Conservation (phyloP, 92 coral and sea anemone genomes). For the Epizoanthus ramosus region DNA sequence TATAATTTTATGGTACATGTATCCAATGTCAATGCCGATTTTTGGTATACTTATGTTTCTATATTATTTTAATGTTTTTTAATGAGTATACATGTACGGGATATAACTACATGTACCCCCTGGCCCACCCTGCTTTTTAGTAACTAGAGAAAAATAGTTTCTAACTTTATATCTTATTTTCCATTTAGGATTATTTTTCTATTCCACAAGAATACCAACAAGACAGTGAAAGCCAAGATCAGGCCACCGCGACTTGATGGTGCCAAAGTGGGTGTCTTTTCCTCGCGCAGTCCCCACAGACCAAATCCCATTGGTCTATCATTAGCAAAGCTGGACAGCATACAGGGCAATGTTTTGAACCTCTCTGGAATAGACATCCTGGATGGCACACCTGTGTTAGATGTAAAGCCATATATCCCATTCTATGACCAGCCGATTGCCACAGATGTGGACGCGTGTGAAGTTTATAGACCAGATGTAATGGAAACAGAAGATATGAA, state of each 20-base stretch:
- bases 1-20: too few species aligned
- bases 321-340: conserved; percentile 61
- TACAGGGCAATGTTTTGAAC: conserved; percentile 49
- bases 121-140: too few species aligned
- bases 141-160: too few species aligned
- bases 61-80: too few species aligned
- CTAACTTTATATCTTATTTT: neutral
- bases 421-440: conserved; percentile 55
- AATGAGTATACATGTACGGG: too few species aligned
- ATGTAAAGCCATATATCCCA: conserved; percentile 71
- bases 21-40: too few species aligned
- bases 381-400: conserved; percentile 76
- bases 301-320: conserved; percentile 78
- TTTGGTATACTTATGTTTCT: too few species aligned
- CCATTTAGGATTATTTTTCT: conserved; percentile 60
- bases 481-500: conserved; percentile 18
- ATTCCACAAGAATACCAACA: conserved; percentile 69
- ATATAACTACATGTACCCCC: too few species aligned
- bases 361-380: conserved; percentile 68
- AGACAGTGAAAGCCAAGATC: conserved; percentile 60
- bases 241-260: conserved; percentile 75
- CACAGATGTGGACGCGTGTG: neutral
- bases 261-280: conserved; percentile 66
- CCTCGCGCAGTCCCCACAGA: conserved; percentile 76
- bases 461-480: neutral